phyloP scores from a whole-genome alignment of 2,797 vertebrate species.

The Gymnothorax javanicus region DNA sequence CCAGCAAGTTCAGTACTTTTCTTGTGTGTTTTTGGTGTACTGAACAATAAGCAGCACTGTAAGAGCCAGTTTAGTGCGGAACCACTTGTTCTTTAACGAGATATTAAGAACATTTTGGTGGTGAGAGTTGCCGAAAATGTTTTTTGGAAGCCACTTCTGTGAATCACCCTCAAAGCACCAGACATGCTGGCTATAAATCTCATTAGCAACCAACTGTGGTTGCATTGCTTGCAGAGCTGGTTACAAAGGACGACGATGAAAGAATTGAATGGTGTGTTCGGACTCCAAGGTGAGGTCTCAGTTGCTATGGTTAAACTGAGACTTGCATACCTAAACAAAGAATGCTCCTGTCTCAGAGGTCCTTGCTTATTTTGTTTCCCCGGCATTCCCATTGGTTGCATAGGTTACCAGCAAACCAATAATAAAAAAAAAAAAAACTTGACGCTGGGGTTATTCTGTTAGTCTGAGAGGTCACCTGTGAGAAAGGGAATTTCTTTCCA shows the following conservation, averaged over 20 bases:
- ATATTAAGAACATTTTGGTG: neutral
- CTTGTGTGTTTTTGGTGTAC: neutral
- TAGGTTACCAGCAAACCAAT: neutral
- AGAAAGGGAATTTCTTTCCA: neutral
- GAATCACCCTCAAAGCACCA: neutral
- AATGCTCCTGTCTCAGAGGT: neutral
- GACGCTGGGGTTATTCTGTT: neutral
- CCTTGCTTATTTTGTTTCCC: neutral
- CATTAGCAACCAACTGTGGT: neutral
- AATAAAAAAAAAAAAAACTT: too few species aligned
- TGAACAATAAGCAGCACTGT: neutral
- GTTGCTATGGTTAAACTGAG: neutral
- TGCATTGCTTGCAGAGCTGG: neutral
- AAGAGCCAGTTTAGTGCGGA: neutral
- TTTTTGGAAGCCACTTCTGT: neutral
- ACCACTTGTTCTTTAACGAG: neutral
- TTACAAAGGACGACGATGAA: neutral
- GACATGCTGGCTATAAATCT: neutral
- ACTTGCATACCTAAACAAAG: neutral
- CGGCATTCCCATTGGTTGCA: slow-evolving; percentile 11
- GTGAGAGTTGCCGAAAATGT: neutral
- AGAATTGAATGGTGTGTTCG: neutral
- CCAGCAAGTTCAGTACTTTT: neutral
- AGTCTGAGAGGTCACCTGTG: slow-evolving; percentile 5
- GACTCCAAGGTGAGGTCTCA: slow-evolving; percentile 11